Percentiles rank a stretch among this genome's conserved stretches.
These are phyloP conservation scores for Sebastes itinus DNA, from an alignment of 2,797 vertebrate genomes.

Conservation along the genomic window DNA sequence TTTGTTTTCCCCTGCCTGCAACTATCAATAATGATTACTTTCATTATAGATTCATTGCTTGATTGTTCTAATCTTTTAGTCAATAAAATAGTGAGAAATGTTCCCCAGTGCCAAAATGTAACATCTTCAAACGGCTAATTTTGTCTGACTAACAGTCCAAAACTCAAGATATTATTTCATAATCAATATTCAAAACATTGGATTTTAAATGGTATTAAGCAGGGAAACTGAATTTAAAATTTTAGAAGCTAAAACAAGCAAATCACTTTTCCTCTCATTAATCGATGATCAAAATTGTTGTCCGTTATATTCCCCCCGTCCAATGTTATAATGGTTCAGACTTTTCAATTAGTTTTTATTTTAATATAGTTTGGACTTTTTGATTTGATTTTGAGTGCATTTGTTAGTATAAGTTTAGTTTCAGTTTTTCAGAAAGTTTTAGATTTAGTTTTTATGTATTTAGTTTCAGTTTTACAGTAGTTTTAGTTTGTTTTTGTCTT, in stretches of 20 bases:
- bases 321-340: too few relatives aligned
- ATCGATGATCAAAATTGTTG: not conserved
- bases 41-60: not conserved
- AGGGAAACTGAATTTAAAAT: not conserved
- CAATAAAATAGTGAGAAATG: not conserved
- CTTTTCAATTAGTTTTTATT: too few relatives aligned
- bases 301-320: too few relatives aligned
- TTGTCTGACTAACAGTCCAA: not conserved
- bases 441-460: too few relatives aligned
- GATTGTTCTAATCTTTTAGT: not conserved
- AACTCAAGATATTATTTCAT: not conserved
- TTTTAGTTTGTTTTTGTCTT: too few relatives aligned
- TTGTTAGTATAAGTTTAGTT: too few relatives aligned
- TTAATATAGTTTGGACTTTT: too few relatives aligned
- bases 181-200: not conserved
- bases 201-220: not conserved
- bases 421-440: too few relatives aligned
- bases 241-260: not conserved
- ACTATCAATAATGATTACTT: not conserved
- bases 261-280: not conserved
- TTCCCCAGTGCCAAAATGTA: too few relatives aligned
- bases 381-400: too few relatives aligned
- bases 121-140: not conserved
- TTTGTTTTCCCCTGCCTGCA: too few relatives aligned
- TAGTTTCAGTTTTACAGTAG: too few relatives aligned